A percentile compares a stretch with the other conserved stretches of the same genome.
These are phyloP conservation scores for Phylloscopus trochilus DNA, from an alignment of 2,113 vertebrate species.

Conservation along the genomic window DNA sequence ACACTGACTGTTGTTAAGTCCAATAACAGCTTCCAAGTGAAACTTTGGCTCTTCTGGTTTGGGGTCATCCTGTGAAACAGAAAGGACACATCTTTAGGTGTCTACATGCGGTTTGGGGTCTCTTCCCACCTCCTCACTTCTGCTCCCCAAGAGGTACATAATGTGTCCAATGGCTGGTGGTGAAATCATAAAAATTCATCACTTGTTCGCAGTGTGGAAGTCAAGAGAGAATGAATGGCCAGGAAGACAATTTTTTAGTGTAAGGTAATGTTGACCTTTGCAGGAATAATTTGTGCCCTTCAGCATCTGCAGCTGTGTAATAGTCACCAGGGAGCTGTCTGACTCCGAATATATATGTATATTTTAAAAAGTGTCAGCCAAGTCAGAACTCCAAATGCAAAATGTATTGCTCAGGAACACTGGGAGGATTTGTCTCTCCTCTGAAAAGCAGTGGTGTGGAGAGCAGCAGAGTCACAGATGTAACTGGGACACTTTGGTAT, in stretches of 20 bases:
- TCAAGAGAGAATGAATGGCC: slow-evolving; percentile 46
- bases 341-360: slow-evolving; percentile 24
- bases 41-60: slow-evolving; percentile 5
- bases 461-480: neutral
- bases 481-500: neutral
- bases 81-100: slow-evolving; percentile 14
- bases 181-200: slow-evolving; percentile 66
- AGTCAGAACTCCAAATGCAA: slow-evolving; percentile 44
- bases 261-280: slow-evolving; percentile 65
- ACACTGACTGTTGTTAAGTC: neutral
- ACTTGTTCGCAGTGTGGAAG: slow-evolving; percentile 20
- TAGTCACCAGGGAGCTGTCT: slow-evolving; percentile 47
- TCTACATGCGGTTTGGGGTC: neutral
- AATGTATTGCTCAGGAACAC: slow-evolving; percentile 31
- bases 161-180: slow-evolving; percentile 16
- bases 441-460: neutral
- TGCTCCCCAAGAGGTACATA: slow-evolving; percentile 3
- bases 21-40: neutral
- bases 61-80: neutral
- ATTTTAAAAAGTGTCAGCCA: slow-evolving; percentile 36
- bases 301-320: slow-evolving; percentile 67
- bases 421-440: slow-evolving; percentile 37
- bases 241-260: slow-evolving; percentile 66
- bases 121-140: slow-evolving; percentile 39
- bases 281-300: slow-evolving; percentile 64